Evolutionary conservation across 1,140 invertebrate genomes (phyloP).

Genomic region (Diachasmimorpha longicaudata): DNA sequence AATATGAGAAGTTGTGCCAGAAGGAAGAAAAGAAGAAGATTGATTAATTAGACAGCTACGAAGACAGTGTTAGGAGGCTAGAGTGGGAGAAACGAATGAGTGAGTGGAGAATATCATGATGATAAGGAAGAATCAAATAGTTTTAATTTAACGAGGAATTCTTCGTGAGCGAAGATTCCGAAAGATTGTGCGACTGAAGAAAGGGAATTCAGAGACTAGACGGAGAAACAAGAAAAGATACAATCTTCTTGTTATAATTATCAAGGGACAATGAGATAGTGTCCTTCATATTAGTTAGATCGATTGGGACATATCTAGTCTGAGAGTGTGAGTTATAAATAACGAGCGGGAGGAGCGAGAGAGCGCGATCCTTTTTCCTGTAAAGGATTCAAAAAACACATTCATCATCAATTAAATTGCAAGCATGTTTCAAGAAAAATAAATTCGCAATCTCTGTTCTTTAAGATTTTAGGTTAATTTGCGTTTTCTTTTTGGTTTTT

Average conservation of each 20-base stretch:
- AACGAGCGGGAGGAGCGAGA: slow-evolving; percentile 48
- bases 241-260: neutral
- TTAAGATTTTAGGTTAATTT: neutral
- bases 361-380: slow-evolving; percentile 60
- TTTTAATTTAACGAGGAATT: neutral
- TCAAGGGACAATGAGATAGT: neutral
- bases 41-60: neutral
- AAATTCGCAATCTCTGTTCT: neutral
- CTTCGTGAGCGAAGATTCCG: neutral
- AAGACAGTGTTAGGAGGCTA: neutral
- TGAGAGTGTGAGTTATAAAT: slow-evolving; percentile 30
- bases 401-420: slow-evolving; percentile 60
- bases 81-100: neutral
- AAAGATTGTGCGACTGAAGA: neutral
- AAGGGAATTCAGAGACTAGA: neutral
- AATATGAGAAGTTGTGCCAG: neutral
- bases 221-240: neutral
- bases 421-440: slow-evolving; percentile 60
- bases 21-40: neutral
- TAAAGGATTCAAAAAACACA: slow-evolving; percentile 64
- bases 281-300: neutral
- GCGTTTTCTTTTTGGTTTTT: slow-evolving; percentile 8
- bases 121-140: neutral
- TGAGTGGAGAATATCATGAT: neutral
- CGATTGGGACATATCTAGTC: neutral